Evolutionary conservation across 1,140 invertebrate genomes (phyloP).

Genomic region (Platyscapa corneri): DNA sequence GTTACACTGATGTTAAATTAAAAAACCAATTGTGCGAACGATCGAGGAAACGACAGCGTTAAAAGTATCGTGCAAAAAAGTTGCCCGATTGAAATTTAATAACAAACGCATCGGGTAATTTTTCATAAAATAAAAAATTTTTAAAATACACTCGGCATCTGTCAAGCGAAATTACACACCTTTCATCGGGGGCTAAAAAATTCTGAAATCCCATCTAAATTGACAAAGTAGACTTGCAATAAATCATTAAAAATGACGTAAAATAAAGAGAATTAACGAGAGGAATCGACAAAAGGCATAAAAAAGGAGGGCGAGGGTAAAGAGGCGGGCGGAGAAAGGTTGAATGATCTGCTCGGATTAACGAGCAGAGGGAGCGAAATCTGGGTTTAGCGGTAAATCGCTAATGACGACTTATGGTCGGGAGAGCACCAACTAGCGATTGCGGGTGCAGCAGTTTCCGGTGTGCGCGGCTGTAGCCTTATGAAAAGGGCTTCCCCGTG

Average conservation of each 20-base stretch:
- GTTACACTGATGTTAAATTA: no score
- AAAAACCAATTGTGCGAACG: no score
- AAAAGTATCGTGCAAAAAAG: no score
- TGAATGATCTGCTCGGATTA: constrained; percentile 49
- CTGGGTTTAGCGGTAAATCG: constrained; percentile 51
- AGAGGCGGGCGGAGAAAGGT: neutral
- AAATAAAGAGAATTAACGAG: neutral
- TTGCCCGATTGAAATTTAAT: no score
- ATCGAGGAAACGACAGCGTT: no score
- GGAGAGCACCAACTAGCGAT: constrained; percentile 19
- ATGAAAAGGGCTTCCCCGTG: constrained; percentile 3
- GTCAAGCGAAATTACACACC: neutral
- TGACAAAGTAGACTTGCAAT: neutral
- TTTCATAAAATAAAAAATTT: no score
- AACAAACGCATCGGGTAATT: no score
- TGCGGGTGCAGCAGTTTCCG: neutral
- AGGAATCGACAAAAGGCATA: neutral
- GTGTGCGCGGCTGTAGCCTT: neutral
- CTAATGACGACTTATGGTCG: constrained; percentile 52
- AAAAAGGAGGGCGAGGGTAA: neutral
- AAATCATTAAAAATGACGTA: neutral
- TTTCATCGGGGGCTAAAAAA: neutral
- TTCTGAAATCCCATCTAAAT: neutral
- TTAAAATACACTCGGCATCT: no score
- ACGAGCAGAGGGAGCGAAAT: constrained; percentile 36